phyloP scores from a whole-genome alignment of 37 sponge, comb jelly and placozoan genomes.

The Spongilla lacustris region DNA sequence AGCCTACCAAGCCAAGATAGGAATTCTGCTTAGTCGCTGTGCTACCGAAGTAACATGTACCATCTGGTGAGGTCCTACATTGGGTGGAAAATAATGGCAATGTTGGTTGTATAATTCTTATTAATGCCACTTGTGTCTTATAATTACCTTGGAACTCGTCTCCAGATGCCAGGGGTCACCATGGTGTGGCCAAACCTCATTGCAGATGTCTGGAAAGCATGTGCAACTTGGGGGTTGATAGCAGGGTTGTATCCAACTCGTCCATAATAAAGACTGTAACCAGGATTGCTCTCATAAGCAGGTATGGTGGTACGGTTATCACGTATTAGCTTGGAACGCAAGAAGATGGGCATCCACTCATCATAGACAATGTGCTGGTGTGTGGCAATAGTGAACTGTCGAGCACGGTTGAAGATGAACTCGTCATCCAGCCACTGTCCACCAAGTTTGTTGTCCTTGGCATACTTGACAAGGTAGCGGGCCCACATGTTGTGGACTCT shows the following conservation, averaged over 20 bases:
- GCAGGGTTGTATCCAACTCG: conserved; percentile 80
- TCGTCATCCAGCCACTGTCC: conserved; percentile 72
- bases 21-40: no score
- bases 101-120: no score
- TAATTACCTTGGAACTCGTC: conserved; percentile 51
- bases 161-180: conserved; percentile 92
- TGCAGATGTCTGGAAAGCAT: conserved; percentile 94
- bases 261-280: conserved; percentile 68
- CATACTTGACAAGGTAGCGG: conserved; percentile 7
- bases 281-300: conserved; percentile 22
- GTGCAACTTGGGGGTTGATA: conserved; percentile 86
- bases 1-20: no score
- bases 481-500: conserved; percentile 93
- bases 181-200: conserved; percentile 96
- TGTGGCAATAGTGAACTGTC: conserved; percentile 93
- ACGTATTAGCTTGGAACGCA: conserved; percentile 58
- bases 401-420: conserved; percentile 88
- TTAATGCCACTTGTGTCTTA: no score
- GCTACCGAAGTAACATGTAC: no score
- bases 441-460: background rate
- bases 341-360: conserved; percentile 90
- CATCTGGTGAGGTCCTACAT: no score
- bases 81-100: no score
- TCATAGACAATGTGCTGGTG: conserved; percentile 86
- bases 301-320: background rate